Percentiles rank a stretch among this genome's conserved stretches.
These are phyloP conservation scores for Nasua narica DNA, from an alignment of 2,797 vertebrate genomes.

Conservation along the genomic window DNA sequence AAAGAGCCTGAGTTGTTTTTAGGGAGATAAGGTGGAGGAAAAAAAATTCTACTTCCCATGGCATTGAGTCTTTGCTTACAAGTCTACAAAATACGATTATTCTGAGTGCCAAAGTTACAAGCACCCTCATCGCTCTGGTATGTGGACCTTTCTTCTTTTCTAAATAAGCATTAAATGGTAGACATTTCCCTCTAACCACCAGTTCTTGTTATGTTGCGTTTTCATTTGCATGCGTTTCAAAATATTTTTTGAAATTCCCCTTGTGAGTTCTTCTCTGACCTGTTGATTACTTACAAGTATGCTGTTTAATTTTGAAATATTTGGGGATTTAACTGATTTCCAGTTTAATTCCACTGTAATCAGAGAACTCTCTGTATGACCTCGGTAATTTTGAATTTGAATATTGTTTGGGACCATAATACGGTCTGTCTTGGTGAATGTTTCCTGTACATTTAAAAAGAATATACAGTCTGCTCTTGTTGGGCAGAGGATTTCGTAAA, in stretches of 20 bases:
- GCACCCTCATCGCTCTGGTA: not conserved
- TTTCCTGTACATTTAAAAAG: not conserved
- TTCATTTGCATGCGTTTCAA: not conserved
- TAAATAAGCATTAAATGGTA: not conserved
- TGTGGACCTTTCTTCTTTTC: not conserved
- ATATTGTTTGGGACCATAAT: not conserved
- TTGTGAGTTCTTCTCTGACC: constrained; percentile 6
- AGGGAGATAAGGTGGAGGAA: not conserved
- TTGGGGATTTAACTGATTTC: not conserved
- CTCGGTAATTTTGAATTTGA: not conserved
- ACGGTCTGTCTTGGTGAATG: not conserved
- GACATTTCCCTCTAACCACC: not conserved
- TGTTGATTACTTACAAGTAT: constrained; percentile 4
- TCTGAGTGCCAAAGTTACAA: not conserved
- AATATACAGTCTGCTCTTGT: not conserved
- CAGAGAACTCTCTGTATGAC: not conserved
- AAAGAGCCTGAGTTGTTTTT: not conserved
- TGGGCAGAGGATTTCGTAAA: not conserved
- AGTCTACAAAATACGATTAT: not conserved
- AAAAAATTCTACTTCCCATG: not conserved
- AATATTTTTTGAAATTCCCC: not conserved
- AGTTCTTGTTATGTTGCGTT: not conserved
- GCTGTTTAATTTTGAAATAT: not conserved
- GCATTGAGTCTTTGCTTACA: not conserved
- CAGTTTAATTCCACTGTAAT: not conserved